phyloP scores from a whole-genome alignment of 2,888 invertebrate genomes.

The Oasisia sp. region DNA sequence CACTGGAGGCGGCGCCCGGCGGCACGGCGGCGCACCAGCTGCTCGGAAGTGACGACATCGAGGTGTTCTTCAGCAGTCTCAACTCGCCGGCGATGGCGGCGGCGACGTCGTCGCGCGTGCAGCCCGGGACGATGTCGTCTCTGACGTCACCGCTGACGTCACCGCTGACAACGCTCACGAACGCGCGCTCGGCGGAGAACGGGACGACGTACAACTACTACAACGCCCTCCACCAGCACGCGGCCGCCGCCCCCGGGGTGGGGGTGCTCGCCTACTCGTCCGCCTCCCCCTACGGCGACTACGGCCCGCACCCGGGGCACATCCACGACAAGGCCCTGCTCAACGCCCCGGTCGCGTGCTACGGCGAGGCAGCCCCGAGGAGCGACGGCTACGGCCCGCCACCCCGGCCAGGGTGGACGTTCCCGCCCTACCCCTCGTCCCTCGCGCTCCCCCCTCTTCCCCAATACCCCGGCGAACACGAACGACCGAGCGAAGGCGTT shows the following conservation, averaged over 20 bases:
- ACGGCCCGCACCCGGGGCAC: background rate
- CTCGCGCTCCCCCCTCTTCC: background rate
- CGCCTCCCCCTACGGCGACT: background rate
- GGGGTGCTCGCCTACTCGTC: background rate
- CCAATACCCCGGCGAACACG: background rate
- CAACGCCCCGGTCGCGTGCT: background rate
- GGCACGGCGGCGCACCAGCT: conserved; percentile 40
- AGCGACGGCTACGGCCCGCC: background rate
- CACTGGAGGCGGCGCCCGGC: background rate
- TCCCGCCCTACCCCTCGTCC: background rate
- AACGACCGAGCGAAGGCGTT: background rate
- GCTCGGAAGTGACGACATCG: conserved; percentile 56
- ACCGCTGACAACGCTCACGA: background rate
- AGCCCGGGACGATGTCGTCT: background rate
- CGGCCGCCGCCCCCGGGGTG: background rate
- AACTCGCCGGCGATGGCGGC: conserved; percentile 34
- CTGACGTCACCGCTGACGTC: background rate
- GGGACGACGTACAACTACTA: background rate
- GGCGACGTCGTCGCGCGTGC: background rate
- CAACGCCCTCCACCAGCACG: background rate
- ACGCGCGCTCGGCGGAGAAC: background rate
- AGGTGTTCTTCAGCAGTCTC: conserved; percentile 56
- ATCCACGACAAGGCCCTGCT: background rate
- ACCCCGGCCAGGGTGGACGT: background rate
- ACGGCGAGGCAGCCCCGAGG: background rate